A percentile compares a stretch with the other conserved stretches of the same genome.
phyloP scores from a whole-genome alignment of 2,797 vertebrate species.

The Brachymystax lenok region DNA sequence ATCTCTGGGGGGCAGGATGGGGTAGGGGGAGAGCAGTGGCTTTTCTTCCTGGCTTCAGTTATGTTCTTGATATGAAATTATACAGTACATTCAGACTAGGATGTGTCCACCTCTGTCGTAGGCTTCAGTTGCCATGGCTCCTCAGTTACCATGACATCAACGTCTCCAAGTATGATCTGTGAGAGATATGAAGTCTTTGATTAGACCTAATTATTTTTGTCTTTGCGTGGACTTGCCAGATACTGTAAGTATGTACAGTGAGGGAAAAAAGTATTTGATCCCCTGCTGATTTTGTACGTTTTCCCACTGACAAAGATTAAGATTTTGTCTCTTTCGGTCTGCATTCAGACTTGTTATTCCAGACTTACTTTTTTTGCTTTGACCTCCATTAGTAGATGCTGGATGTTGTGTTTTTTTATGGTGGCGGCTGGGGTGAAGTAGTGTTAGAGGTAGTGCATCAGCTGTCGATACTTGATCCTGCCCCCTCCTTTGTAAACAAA shows the following conservation, averaged over 20 bases:
- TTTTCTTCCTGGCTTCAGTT: background rate
- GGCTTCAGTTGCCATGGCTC: slow-evolving; percentile 20
- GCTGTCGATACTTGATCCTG: slow-evolving; percentile 49
- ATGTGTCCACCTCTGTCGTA: slow-evolving; percentile 24
- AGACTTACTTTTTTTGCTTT: background rate
- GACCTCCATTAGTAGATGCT: background rate
- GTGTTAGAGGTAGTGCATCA: slow-evolving; percentile 48
- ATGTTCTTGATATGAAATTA: background rate
- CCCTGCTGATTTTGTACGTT: too few relatives aligned
- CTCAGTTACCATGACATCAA: slow-evolving; percentile 50
- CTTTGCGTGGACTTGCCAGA: background rate
- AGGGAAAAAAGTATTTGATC: too few relatives aligned
- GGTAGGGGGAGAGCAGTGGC: too few relatives aligned
- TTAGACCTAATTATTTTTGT: too few relatives aligned
- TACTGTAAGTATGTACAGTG: background rate
- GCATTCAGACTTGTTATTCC: too few relatives aligned
- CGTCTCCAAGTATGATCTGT: slow-evolving; percentile 42
- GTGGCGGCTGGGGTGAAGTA: slow-evolving; percentile 6
- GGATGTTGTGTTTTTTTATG: background rate
- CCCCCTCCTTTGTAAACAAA: slow-evolving; percentile 58
- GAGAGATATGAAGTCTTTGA: slow-evolving; percentile 30
- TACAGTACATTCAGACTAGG: background rate
- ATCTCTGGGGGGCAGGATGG: slow-evolving; percentile 53
- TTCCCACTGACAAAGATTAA: too few relatives aligned
- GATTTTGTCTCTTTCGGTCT: too few relatives aligned